phyloP scores from a whole-genome alignment of 2,797 vertebrate species.

The Arrhamphus sclerolepis region DNA sequence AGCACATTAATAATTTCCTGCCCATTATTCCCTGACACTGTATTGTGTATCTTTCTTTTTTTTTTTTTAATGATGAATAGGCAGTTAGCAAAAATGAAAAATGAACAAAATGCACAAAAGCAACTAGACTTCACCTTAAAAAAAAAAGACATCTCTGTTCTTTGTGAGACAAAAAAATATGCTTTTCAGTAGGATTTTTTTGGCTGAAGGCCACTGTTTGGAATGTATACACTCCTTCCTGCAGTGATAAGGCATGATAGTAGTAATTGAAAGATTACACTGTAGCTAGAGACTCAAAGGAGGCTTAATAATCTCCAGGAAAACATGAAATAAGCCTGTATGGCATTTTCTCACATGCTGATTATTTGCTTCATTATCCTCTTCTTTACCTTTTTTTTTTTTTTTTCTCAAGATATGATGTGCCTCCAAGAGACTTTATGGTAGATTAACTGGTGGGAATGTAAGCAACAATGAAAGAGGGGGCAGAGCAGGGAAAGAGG shows the following conservation, averaged over 20 bases:
- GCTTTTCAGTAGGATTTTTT: constrained; percentile 57
- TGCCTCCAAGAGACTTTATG: constrained; percentile 42
- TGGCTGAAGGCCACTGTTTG: constrained; percentile 60
- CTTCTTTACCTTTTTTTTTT: constrained; percentile 32
- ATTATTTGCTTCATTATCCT: constrained; percentile 29
- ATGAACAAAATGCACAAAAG: constrained; percentile 53
- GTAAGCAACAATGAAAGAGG: constrained; percentile 34
- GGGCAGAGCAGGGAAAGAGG: not conserved
- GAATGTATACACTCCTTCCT: constrained; percentile 71
- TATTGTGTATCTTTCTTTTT: constrained; percentile 58
- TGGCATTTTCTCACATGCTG: constrained; percentile 35
- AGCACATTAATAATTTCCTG: constrained; percentile 75
- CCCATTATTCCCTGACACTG: constrained; percentile 45
- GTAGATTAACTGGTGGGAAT: constrained; percentile 51
- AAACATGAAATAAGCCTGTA: constrained; percentile 33
- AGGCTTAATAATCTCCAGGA: constrained; percentile 28
- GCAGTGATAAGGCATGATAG: constrained; percentile 63
- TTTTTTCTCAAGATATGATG: constrained; percentile 25
- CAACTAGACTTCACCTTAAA: constrained; percentile 16
- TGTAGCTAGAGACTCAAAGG: constrained; percentile 43
- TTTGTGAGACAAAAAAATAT: constrained; percentile 33
- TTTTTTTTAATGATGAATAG: constrained; percentile 71
- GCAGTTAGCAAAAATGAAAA: constrained; percentile 51
- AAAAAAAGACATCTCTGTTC: constrained; percentile 29
- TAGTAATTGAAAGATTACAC: constrained; percentile 60